Evolutionary conservation across 2,797 vertebrate species (phyloP), one percentile per base, ranked within the genome.

Genomic region (Ciconia nigra): DNA sequence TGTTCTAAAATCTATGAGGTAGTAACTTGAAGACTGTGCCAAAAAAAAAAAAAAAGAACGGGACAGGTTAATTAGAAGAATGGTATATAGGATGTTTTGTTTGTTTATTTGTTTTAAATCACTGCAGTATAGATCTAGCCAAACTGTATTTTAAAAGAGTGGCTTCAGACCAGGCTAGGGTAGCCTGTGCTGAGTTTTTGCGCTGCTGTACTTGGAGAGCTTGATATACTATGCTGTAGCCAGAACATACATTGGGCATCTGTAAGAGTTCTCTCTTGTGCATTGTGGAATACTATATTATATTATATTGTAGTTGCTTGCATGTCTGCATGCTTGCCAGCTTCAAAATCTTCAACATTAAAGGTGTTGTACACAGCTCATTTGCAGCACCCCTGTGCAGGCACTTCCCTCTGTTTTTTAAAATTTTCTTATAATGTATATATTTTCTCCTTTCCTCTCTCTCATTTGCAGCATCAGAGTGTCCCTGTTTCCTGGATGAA

Each of bases 31-130:
- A 81, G 37, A 55, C n/a, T 55, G 21, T 74, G 51, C 25, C 8
- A 55, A 35, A 67, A 71, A 25, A 10, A 26, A 22, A 29, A 26
- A 22, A 29, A 15, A 21, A 31, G 2, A 58, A 24, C 26, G 80
- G 39, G 55, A 22, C 14, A 35, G 33, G 13, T 63, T 65, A 76
- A 44, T 46, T 17, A 69, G 44, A 79, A 67, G 11, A 89, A 80
- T 33, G 0, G 0, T 19, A 0, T n/a, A 37, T 47, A 49, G 19
- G 24, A 15, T 59, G 35, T 28, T 54, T 29, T 9, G 2, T 29
- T 59, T 5, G 1, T 7, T 47, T 35, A 9, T 24, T 44, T 65
- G 5, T 44, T 10, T 5, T 6, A 11, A 41, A 22, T 83, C 20
- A 41, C 17, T 28, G 10, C 37, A 52, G 9, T 41, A 8, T 37